A percentile compares a stretch with the other conserved stretches of the same genome.
phyloP scores from a whole-genome alignment of 2,113 vertebrate species.

The Colistium nudipinnis region DNA sequence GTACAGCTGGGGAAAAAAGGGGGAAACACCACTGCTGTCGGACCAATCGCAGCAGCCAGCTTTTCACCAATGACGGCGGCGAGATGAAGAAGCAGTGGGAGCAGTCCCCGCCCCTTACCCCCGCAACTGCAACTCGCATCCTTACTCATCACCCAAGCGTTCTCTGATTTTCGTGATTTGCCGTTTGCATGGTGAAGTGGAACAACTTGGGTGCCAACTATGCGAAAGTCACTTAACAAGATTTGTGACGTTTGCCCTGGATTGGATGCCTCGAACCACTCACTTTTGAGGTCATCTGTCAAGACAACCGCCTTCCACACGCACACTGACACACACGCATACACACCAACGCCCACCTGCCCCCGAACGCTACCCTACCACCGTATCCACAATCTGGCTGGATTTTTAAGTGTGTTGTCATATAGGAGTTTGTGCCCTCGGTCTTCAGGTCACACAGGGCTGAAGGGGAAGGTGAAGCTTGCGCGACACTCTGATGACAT shows the following conservation, averaged over 20 bases:
- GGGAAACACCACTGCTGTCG: conserved; percentile 58
- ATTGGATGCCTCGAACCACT: not conserved
- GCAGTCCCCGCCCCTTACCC: conserved; percentile 23
- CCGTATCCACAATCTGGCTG: conserved; percentile 60
- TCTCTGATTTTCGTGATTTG: conserved; percentile 10
- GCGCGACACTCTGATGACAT: not conserved
- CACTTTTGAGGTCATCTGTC: conserved; percentile 10
- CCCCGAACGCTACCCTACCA: not conserved
- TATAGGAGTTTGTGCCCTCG: conserved; percentile 28
- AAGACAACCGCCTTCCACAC: not conserved
- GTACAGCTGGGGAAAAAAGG: conserved; percentile 56
- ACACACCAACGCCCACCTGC: not conserved
- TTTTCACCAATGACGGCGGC: conserved; percentile 56
- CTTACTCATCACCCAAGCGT: conserved; percentile 15
- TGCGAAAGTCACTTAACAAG: conserved; percentile 24
- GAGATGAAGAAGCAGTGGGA: conserved; percentile 20
- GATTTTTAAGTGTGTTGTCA: conserved; percentile 42
- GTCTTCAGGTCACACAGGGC: not conserved
- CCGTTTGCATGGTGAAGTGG: not conserved
- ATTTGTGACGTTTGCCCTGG: not conserved
- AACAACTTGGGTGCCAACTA: not conserved
- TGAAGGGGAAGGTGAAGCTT: conserved; percentile 1
- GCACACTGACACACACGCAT: not conserved
- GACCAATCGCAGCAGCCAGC: conserved; percentile 64
- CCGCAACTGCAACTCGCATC: not conserved